These are phyloP conservation scores for Rissa tridactyla DNA, from an alignment of 2,113 vertebrate species.

Conservation along the genomic window DNA sequence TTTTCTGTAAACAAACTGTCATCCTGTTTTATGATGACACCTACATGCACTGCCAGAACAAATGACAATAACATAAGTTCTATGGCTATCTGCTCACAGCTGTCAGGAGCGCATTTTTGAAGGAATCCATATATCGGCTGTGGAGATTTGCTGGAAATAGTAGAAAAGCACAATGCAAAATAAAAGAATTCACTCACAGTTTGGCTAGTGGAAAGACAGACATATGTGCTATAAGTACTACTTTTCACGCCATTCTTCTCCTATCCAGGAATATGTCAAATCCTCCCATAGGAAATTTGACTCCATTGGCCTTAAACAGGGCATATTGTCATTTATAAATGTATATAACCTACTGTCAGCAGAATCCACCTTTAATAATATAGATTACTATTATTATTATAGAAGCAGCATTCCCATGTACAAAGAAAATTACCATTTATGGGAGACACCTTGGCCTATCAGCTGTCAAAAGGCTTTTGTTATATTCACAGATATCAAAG, in stretches of 20 bases:
- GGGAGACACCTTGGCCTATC: background rate
- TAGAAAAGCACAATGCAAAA: background rate
- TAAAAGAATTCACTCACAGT: background rate
- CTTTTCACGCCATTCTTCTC: background rate
- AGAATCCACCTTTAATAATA: background rate
- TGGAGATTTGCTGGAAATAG: background rate
- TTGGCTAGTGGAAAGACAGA: background rate
- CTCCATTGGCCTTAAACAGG: background rate
- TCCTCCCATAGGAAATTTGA: background rate
- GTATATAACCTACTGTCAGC: background rate
- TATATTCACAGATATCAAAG: background rate
- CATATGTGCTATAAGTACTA: background rate
- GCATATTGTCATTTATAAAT: background rate
- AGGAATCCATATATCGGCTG: background rate
- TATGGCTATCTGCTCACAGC: background rate
- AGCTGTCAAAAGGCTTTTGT: background rate
- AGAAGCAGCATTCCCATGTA: background rate
- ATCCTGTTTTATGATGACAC: slow-evolving; percentile 2
- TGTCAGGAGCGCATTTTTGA: slow-evolving; percentile 2
- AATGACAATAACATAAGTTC: background rate
- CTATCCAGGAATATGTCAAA: background rate
- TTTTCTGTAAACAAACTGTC: slow-evolving; percentile 9
- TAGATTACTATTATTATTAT: background rate
- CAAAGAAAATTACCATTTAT: background rate
- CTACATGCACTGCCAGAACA: background rate